Evolutionary conservation across 1,140 invertebrate genomes (phyloP), one percentile per base, ranked within the genome.

Genomic region (Solenopsis fugax): DNA sequence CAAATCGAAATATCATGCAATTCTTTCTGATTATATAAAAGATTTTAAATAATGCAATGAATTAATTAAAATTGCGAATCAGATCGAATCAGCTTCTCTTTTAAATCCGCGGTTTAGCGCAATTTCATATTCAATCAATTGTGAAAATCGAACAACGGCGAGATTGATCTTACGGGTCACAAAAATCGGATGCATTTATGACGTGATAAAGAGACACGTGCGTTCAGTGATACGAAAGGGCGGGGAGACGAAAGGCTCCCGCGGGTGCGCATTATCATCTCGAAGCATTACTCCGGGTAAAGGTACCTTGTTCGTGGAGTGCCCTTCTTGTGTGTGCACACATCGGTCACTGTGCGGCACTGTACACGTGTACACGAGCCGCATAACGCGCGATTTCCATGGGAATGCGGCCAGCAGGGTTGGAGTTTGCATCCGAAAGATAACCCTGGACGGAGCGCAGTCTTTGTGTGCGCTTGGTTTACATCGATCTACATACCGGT

Each of bases 331-430:
- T 64, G 81, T 87, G 64, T 73, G 67, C 80, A 75, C 54, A 75
- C 80, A 87, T 73, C 86, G 75, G 72, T 76, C 77, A 71, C 69
- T 69, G 13, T 50, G 64, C 65, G 50, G 41, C 65, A 73, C 56
- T 24, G 34, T 85, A 89, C 90, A 91, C 85, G 87, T 91, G 90
- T 90, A 88, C 76, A 90, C 48, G 86, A 71, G 18, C 82, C 60
- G 87, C 84, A 90, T 92, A 89, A 92, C 89, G 86, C 80, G 87
- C 71, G 87, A 92, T 92, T 92, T 92, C 91, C 91, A 92, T 92
- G 87, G 91, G 90, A 92, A 88, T 91, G 86, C 87, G 62, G 78
- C 76, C 71, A 84, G 62, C 76, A 73, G 82, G 75, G 65, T 64
- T 45, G 41, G 29, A 73, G 84, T 91, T 89, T 90, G 88, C 89